phyloP scores from a whole-genome alignment of 2,797 vertebrate species.

The Dryobates pubescens region DNA sequence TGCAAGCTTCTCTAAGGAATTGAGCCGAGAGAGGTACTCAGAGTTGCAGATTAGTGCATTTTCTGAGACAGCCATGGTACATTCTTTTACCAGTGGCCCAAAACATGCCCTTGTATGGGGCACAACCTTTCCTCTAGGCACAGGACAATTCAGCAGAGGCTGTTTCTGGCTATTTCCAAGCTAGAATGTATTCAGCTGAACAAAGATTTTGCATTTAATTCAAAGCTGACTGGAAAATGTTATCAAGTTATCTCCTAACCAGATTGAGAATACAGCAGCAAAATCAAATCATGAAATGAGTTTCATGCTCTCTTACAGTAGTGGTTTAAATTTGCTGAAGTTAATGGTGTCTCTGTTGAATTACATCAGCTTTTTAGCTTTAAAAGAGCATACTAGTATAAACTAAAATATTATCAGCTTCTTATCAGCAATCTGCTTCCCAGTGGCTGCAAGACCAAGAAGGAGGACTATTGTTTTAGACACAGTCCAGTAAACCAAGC shows the following conservation, averaged over 20 bases:
- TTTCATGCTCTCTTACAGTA: constrained; percentile 44
- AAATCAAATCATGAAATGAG: constrained; percentile 58
- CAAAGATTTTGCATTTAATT: constrained; percentile 59
- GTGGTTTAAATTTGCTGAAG: constrained; percentile 44
- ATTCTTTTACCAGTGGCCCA: neutral
- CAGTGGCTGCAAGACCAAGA: neutral
- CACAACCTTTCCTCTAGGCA: neutral
- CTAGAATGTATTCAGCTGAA: constrained; percentile 24
- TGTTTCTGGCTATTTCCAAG: constrained; percentile 25
- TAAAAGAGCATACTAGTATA: constrained; percentile 23
- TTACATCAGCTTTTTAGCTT: constrained; percentile 43
- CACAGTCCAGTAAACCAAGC: neutral
- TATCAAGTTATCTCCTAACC: constrained; percentile 49
- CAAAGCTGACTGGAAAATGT: constrained; percentile 53
- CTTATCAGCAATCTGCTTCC: constrained; percentile 31
- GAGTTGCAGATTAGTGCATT: neutral
- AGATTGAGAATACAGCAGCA: constrained; percentile 56
- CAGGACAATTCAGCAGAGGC: neutral
- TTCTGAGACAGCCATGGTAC: neutral
- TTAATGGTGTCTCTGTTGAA: constrained; percentile 50
- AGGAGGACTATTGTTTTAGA: neutral
- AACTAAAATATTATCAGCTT: constrained; percentile 29
- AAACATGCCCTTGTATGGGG: neutral
- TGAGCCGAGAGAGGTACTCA: neutral
- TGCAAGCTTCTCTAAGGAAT: neutral